These are phyloP conservation scores for Serrognathus titanus DNA, from an alignment of 2,888 invertebrate genomes.

Conservation along the genomic window DNA sequence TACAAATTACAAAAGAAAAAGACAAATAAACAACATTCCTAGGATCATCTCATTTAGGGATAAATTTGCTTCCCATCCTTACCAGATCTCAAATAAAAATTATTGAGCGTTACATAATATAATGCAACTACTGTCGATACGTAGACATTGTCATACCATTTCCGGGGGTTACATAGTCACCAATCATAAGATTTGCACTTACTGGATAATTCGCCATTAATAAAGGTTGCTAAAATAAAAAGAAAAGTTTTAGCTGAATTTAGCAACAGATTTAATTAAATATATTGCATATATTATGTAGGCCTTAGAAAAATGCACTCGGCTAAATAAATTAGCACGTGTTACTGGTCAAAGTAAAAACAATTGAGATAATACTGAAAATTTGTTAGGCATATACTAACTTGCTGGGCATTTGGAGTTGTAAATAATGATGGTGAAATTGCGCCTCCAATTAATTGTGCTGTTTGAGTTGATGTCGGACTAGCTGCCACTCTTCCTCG, in stretches of 20 bases:
- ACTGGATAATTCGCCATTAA: conserved; percentile 65
- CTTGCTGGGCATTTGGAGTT: conserved; percentile 42
- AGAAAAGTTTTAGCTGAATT: neutral
- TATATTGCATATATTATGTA: too few relatives aligned
- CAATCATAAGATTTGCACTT: conserved; percentile 71
- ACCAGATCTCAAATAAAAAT: conserved; percentile 31
- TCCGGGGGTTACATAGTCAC: conserved; percentile 66
- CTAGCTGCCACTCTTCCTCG: conserved; percentile 57
- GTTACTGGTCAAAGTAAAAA: too few relatives aligned
- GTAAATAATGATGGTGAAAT: conserved; percentile 66
- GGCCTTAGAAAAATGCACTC: too few relatives aligned
- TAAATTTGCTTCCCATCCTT: conserved; percentile 18
- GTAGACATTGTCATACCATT: conserved; percentile 49
- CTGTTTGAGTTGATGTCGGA: conserved; percentile 60
- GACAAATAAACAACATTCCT: neutral
- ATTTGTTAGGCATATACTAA: conserved; percentile 13
- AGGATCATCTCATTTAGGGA: neutral
- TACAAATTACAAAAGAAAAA: too few relatives aligned
- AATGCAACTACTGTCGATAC: conserved; percentile 43
- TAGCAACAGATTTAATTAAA: neutral
- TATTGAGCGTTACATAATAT: conserved; percentile 36
- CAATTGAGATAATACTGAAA: too few relatives aligned
- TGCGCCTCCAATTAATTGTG: conserved; percentile 65
- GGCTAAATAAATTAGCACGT: too few relatives aligned
- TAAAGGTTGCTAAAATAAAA: conserved; percentile 50